These are phyloP conservation scores for Orientallactaga sibirica DNA, from an alignment of 2,797 vertebrate species.

Conservation along the genomic window DNA sequence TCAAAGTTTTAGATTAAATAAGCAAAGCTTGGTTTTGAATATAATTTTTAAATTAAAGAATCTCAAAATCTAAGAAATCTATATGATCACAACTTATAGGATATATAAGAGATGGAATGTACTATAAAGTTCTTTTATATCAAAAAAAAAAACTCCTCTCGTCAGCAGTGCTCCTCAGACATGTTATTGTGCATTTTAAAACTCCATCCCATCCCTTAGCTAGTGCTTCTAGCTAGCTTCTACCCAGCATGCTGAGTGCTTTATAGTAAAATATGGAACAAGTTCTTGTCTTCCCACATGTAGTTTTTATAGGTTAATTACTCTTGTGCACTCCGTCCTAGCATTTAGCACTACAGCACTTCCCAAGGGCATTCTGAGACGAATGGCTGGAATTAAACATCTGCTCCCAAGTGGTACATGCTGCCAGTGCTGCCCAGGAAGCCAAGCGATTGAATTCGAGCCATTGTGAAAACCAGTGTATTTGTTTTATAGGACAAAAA, in stretches of 20 bases:
- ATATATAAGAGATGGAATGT: not conserved
- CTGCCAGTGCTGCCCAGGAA: not conserved
- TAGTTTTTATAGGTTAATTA: not conserved
- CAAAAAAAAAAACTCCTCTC: not conserved
- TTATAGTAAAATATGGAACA: not conserved
- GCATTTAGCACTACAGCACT: not conserved
- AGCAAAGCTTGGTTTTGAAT: not conserved
- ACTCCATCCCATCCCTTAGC: not conserved
- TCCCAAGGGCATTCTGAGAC: not conserved
- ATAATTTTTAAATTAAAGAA: not conserved
- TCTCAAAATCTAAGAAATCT: not conserved
- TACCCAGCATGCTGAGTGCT: not conserved
- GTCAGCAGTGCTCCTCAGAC: not conserved
- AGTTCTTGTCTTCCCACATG: not conserved
- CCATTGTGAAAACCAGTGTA: not conserved
- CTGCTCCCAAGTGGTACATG: not conserved
- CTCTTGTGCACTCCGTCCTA: not conserved
- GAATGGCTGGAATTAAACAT: not conserved
- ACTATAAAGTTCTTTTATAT: not conserved
- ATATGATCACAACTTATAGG: not conserved
- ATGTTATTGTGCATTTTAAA: not conserved
- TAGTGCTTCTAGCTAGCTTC: not conserved
- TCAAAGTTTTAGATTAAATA: constrained; percentile 14
- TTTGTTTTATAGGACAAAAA: not conserved
- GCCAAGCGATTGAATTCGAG: not conserved